A percentile compares a stretch with the other conserved stretches of the same genome.
These are phyloP conservation scores for Mesochorus sp. DNA, from an alignment of 2,888 invertebrate genomes.

Conservation along the genomic window DNA sequence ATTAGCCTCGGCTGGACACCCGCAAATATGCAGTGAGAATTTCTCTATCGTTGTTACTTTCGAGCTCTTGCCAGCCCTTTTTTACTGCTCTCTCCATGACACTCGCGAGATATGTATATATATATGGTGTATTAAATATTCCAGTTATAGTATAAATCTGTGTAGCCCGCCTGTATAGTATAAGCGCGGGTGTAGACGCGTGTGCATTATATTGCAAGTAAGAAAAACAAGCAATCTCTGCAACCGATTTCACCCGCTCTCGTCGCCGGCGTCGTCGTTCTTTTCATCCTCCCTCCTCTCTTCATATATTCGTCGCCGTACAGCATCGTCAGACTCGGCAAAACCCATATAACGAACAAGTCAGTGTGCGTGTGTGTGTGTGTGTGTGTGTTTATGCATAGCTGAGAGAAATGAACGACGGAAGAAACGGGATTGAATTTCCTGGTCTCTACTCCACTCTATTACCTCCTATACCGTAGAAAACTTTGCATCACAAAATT, in stretches of 20 bases:
- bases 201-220: conserved; percentile 5
- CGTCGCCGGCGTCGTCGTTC: conserved; percentile 15
- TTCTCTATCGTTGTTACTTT: conserved; percentile 4
- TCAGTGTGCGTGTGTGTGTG: not conserved
- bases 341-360: conserved; percentile 3
- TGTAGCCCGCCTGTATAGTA: not conserved
- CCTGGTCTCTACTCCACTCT: conserved; percentile 33
- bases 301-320: not conserved
- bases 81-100: conserved; percentile 21
- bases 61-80: conserved; percentile 18
- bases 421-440: conserved; percentile 50
- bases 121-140: conserved; percentile 17
- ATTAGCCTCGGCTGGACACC: conserved; percentile 28
- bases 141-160: conserved; percentile 8
- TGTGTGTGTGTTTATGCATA: too few relatives aligned
- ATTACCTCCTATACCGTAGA: not conserved
- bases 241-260: conserved; percentile 40
- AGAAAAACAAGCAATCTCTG: conserved; percentile 46
- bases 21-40: conserved; percentile 4
- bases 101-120: conserved; percentile 29
- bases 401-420: conserved; percentile 38
- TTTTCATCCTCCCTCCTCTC: conserved; percentile 7
- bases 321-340: conserved; percentile 9
- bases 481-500: conserved; percentile 25
- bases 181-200: not conserved